A percentile compares a stretch with the other conserved stretches of the same genome.
phyloP scores from a whole-genome alignment of 1,140 invertebrate species.

The Protaetia brevitarsis region DNA sequence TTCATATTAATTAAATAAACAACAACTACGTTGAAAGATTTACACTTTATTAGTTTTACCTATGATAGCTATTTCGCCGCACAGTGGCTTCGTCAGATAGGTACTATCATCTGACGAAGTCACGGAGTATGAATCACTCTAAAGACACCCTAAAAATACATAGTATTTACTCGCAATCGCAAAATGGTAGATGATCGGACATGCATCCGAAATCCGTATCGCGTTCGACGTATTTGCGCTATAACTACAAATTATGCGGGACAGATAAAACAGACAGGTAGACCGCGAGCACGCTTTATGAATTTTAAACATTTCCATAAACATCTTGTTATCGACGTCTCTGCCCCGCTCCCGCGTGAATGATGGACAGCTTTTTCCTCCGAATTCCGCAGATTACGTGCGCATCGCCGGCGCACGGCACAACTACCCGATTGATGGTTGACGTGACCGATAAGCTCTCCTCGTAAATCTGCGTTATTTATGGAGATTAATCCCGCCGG shows the following conservation, averaged over 20 bases:
- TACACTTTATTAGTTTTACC: too few relatives aligned
- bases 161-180: too few relatives aligned
- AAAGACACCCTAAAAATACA: too few relatives aligned
- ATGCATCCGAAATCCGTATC: slow-evolving; percentile 1
- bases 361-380: background rate
- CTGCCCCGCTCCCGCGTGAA: background rate
- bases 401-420: slow-evolving; percentile 15
- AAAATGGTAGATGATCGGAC: background rate
- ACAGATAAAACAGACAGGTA: slow-evolving; percentile 10
- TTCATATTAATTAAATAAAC: too few relatives aligned
- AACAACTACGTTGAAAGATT: too few relatives aligned
- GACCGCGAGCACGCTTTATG: background rate
- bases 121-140: background rate
- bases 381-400: slow-evolving; percentile 19
- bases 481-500: slow-evolving; percentile 19
- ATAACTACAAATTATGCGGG: slow-evolving; percentile 5
- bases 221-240: background rate
- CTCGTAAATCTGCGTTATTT: slow-evolving; percentile 26
- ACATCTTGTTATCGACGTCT: slow-evolving; percentile 14
- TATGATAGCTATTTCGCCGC: too few relatives aligned
- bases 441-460: slow-evolving; percentile 26
- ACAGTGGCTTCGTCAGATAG: too few relatives aligned
- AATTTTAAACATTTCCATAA: slow-evolving; percentile 17
- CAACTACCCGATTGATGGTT: slow-evolving; percentile 25
- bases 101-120: too few relatives aligned